Evolutionary conservation across 2,888 invertebrate species (phyloP), one percentile per base, ranked within the genome.

Genomic region (Chrysolina haemoptera): DNA sequence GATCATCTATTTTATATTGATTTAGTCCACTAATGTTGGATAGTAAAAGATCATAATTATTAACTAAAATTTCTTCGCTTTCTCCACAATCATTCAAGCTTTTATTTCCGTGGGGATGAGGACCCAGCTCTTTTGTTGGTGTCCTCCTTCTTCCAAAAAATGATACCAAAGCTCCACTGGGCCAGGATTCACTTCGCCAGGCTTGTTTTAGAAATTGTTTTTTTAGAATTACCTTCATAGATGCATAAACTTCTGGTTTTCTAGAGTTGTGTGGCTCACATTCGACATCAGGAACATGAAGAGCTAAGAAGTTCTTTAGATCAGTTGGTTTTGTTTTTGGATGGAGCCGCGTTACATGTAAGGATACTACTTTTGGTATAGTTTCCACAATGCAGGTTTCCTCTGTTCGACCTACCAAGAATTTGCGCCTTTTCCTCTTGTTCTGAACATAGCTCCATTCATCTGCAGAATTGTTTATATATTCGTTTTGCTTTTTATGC

Each of bases 101-200:
- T 59, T n/a, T 59, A 27, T 63, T 63, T 63, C 41, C 16, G n/a
- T 40, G 63, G 16, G 63, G 10, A 14, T 43, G 63, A 64, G 63
- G 63, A 64, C 63, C 43, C 63, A 64, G 1, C 63, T 64, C 63
- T 43, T 14, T 43, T 40, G 63, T 18, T 64, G 63, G 63, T 64
- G 63, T 41, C 64, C 46, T 46, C 64, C 20, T 64, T 63, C 63
- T 63, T n/a, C 41, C 64, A 63, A 64, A 64, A 64, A 64, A 64
- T 64, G 46, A 64, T 14, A 64, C 64, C n/a, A 64, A 40, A 43
- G 64, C 46, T 43, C 62, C 62, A 62, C 22, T 62, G 8, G 35
- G 35, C 35, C 35, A 27, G 27, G 22, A 18, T 62, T 62, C 62
- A 62, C 40, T 62, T 12, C 43, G 63, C 63, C 63, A 64, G n/a